Conservation (phyloP, 2,113 vertebrate species). For the Psophia crepitans region DNA sequence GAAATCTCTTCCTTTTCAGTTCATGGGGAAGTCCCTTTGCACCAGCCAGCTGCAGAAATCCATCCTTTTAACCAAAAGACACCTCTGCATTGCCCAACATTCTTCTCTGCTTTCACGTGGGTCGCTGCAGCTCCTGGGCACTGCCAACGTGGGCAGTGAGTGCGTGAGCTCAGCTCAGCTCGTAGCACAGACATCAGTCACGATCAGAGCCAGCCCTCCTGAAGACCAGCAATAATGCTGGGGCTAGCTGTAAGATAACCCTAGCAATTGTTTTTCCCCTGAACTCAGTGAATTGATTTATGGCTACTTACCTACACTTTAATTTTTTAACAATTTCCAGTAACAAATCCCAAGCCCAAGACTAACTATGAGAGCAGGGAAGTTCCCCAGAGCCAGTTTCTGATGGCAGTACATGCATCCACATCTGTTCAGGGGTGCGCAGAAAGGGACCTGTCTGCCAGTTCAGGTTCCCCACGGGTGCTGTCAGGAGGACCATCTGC, state of each 20-base stretch:
- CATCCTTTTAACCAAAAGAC: not conserved
- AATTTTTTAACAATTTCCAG: not conserved
- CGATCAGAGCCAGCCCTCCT: not conserved
- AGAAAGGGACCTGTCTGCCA: not conserved
- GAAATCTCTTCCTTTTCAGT: not conserved
- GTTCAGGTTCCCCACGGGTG: not conserved
- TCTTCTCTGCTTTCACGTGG: not conserved
- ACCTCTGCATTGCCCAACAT: not conserved
- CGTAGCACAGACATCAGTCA: not conserved
- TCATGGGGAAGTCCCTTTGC: not conserved
- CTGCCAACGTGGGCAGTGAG: rapidly evolving
- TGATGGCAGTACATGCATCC: not conserved
- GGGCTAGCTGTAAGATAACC: not conserved
- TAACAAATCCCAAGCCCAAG: not conserved
- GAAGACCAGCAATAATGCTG: not conserved
- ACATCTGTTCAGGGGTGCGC: rapidly evolving
- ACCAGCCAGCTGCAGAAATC: not conserved
- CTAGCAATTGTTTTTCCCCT: not conserved
- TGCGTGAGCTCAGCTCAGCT: not conserved
- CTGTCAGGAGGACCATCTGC: rapidly evolving
- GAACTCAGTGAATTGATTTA: not conserved
- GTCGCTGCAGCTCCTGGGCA: not conserved
- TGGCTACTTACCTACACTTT: not conserved
- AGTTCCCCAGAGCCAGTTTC: not conserved
- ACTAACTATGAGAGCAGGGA: not conserved